Evolutionary conservation across 1,140 invertebrate genomes (phyloP).

Genomic region (Drosophila quadrilineata): DNA sequence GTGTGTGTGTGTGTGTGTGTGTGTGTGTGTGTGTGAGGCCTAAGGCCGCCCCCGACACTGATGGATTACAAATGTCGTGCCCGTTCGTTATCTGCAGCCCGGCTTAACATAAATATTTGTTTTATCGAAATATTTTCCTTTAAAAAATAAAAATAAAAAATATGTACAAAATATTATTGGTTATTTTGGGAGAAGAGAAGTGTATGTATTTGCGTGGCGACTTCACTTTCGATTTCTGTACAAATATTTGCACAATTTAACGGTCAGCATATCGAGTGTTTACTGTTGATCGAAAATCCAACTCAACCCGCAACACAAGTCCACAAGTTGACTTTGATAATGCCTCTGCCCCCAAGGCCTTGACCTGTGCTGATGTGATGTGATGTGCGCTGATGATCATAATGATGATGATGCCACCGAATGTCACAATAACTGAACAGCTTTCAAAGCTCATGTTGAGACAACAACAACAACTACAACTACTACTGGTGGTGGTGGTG

Average conservation of each 20-base stretch:
- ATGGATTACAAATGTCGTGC: constrained; percentile 55
- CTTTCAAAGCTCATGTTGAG: too few relatives aligned
- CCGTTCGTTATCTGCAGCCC: constrained; percentile 23
- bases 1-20: background rate
- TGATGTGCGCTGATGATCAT: too few relatives aligned
- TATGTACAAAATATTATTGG: constrained; percentile 18
- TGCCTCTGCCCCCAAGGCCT: constrained; percentile 25
- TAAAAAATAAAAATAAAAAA: background rate
- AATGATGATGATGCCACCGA: constrained; percentile 1
- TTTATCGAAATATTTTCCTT: constrained; percentile 47
- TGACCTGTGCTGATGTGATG: constrained; percentile 30
- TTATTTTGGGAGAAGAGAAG: too few relatives aligned
- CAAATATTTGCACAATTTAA: constrained; percentile 70
- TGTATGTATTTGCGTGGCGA: constrained; percentile 47
- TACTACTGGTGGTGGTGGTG: background rate
- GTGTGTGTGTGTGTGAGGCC: background rate
- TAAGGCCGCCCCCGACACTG: constrained; percentile 60
- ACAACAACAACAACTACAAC: background rate
- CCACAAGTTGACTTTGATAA: constrained; percentile 3
- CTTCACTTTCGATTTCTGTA: constrained; percentile 63
- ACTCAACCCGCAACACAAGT: background rate
- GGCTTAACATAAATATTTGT: constrained; percentile 50
- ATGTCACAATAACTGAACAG: constrained; percentile 36
- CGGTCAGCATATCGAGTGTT: constrained; percentile 49
- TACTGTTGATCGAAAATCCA: constrained; percentile 17